Evolutionary conservation across 2,797 vertebrate species (phyloP).

Genomic region (Cheirogaleus major): DNA sequence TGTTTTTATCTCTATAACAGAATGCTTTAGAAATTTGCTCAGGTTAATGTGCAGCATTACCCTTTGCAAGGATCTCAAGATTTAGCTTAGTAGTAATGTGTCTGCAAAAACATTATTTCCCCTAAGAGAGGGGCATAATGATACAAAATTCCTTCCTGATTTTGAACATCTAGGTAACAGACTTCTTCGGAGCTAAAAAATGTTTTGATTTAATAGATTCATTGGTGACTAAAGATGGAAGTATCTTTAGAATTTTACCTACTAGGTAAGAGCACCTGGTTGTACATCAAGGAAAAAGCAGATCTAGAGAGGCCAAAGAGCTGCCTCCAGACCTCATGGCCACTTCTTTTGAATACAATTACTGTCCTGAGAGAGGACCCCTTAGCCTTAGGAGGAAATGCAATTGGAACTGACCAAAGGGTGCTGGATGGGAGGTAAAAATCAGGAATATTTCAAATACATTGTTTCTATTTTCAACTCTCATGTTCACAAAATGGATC

Average conservation of each 20-base stretch:
- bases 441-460: not conserved
- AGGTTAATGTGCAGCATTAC: not conserved
- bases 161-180: constrained; percentile 14
- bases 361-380: not conserved
- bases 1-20: not conserved
- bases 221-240: constrained; percentile 2
- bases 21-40: not conserved
- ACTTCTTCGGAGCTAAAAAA: not conserved
- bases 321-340: not conserved
- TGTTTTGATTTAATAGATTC: not conserved
- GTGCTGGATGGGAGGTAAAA: not conserved
- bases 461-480: not conserved
- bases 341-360: not conserved
- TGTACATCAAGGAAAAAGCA: constrained; percentile 1
- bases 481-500: not conserved
- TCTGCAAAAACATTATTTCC: constrained; percentile 6
- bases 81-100: not conserved
- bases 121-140: not conserved
- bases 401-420: not conserved
- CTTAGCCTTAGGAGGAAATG: not conserved
- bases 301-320: not conserved
- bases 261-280: not conserved
- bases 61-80: not conserved
- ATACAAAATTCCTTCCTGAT: not conserved
- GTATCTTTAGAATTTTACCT: constrained; percentile 11